Conservation (phyloP, 1,140 invertebrate species). For the Drosophila equinoxialis region DNA sequence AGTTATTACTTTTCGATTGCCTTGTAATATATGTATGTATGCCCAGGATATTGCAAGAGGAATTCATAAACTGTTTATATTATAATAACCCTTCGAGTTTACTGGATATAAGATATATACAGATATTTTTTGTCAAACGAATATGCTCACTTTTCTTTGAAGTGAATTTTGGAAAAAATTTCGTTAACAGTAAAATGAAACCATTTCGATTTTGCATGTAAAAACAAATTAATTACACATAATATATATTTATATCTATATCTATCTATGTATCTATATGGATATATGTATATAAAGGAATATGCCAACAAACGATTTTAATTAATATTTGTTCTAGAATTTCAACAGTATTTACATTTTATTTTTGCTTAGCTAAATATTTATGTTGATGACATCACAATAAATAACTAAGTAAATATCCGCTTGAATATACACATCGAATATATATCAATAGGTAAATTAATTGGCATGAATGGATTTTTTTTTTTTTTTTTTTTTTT, state of each 20-base stretch:
- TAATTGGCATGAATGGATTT: conserved; percentile 39
- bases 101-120: no score
- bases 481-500: background rate
- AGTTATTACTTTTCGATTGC: no score
- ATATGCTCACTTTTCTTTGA: background rate
- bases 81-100: background rate
- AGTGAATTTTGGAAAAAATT: background rate
- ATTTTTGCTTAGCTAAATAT: conserved; percentile 59
- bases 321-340: conserved; percentile 66
- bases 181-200: background rate
- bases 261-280: background rate
- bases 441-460: conserved; percentile 29
- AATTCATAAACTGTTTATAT: background rate
- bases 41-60: background rate
- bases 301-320: conserved; percentile 35
- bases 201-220: background rate
- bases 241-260: background rate
- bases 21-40: no score
- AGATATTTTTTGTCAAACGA: background rate
- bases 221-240: conserved; percentile 7
- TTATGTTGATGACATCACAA: conserved; percentile 21
- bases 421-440: background rate
- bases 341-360: conserved; percentile 48
- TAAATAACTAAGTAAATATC: conserved; percentile 5
- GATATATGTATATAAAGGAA: background rate